phyloP scores from a whole-genome alignment of 2,888 invertebrate genomes.

The Formica aserva region DNA sequence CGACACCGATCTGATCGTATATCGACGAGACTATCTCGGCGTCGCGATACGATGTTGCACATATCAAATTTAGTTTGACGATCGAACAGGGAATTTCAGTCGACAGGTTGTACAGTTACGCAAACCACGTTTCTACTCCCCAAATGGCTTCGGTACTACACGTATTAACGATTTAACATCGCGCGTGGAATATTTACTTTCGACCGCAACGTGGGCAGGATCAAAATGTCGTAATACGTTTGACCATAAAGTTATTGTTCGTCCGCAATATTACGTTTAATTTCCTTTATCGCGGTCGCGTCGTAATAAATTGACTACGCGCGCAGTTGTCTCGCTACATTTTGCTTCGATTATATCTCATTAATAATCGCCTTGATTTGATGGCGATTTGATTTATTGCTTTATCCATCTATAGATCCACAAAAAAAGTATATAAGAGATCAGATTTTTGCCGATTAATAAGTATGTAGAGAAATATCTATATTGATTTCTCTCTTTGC shows the following conservation, averaged over 20 bases:
- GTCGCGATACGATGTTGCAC: conserved; percentile 53
- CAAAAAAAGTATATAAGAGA: background rate
- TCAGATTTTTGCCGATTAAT: background rate
- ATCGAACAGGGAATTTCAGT: conserved; percentile 62
- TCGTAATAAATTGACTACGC: conserved; percentile 63
- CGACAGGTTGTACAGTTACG: conserved; percentile 61
- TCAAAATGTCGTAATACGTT: conserved; percentile 67
- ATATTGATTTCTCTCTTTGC: background rate
- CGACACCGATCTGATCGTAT: conserved; percentile 23
- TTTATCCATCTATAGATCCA: background rate
- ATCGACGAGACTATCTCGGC: conserved; percentile 56
- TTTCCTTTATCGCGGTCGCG: conserved; percentile 55
- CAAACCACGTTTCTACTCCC: conserved; percentile 61
- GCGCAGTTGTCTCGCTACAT: conserved; percentile 12
- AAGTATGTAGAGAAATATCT: background rate
- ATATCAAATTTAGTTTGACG: conserved; percentile 71
- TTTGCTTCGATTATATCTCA: conserved; percentile 44
- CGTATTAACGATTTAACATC: conserved; percentile 69
- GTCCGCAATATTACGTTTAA: conserved; percentile 61
- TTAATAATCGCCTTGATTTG: background rate
- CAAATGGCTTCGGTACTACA: conserved; percentile 57
- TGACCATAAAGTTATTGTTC: conserved; percentile 68
- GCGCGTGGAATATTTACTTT: conserved; percentile 70
- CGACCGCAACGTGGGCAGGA: conserved; percentile 64
- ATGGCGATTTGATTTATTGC: background rate